Base-by-base conservation (phyloP, 2,797 vertebrate species). In the Pygocentrus nattereri region DNA sequence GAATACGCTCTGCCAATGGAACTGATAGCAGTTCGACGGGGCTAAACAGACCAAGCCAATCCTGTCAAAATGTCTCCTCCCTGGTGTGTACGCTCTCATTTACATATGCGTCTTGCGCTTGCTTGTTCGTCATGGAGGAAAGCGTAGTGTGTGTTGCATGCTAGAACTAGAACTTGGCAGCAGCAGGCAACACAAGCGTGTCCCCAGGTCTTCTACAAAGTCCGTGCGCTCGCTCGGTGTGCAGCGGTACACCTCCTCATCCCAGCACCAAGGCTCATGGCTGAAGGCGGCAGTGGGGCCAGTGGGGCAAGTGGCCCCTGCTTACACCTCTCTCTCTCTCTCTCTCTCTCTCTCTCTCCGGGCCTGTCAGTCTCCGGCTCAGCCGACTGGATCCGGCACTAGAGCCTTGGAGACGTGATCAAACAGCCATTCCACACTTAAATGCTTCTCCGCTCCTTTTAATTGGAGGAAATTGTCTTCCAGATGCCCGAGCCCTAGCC, bases 401-500 rank as follows among this genome's bases (percentile, higher is more conserved):
- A 79, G 80, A 85, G 85, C 87, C 87, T 86, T 79, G 76, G 85
- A 88, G 88, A 86, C 85, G 61, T 79, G 85, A 88, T 89, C 90
- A 87, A 90, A 86, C 84, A 90, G 85, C 88, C 88, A 88, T 86
- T 89, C 85, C 82, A 78, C 88, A 89, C 89, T 90, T 88, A 90
- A 85, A 85, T 89, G 90, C 85, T 88, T 92, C 90, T 88, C 87
- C 88, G 85, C 82, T 91, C 89, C 90, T 84, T 93, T 93, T 93
- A 94, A 93, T 94, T 94, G 93, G 88, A 90, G 89, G 88, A 92
- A 86, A 89, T 91, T 90, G 91, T 93, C 91, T 91, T 93, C 92
- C 92, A 93, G 94, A 93, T 94, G 93, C 86, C 88, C 82, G 65
- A 83, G 91, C 90, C 80, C 82, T 80, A 81, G 82, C 84, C 83